Evolutionary conservation across 2,113 vertebrate species (phyloP).

Genomic region (Spea bombifrons): DNA sequence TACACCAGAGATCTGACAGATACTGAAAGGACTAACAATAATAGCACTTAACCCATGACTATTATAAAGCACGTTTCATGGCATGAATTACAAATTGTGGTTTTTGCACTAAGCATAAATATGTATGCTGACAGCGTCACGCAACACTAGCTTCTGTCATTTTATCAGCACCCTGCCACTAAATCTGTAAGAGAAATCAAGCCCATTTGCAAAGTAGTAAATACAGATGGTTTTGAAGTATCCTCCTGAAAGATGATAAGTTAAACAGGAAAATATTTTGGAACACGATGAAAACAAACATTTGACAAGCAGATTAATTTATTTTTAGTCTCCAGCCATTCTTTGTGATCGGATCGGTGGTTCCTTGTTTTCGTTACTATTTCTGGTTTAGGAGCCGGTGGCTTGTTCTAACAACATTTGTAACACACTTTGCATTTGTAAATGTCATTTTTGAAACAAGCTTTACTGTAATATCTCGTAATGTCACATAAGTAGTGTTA

Average conservation of each 20-base stretch:
- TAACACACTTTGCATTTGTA: too few species aligned
- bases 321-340: not conserved
- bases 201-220: slow-evolving; percentile 38
- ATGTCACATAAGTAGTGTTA: too few species aligned
- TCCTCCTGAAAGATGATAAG: slow-evolving; percentile 9
- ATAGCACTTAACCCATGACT: slow-evolving; percentile 40
- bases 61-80: slow-evolving; percentile 44
- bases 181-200: slow-evolving; percentile 24
- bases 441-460: too few species aligned
- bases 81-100: slow-evolving; percentile 52
- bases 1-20: slow-evolving; percentile 40
- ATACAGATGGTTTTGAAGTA: slow-evolving; percentile 32
- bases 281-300: slow-evolving; percentile 12
- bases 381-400: too few species aligned
- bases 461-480: too few species aligned
- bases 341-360: not conserved
- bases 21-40: slow-evolving; percentile 36
- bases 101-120: slow-evolving; percentile 49
- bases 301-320: slow-evolving; percentile 32
- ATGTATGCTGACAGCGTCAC: slow-evolving; percentile 46
- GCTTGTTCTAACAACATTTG: too few species aligned
- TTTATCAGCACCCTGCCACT: slow-evolving; percentile 40
- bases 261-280: slow-evolving; percentile 1
- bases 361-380: not conserved
- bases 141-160: slow-evolving; percentile 50